Percentiles rank a stretch among this genome's conserved stretches.
Evolutionary conservation across 2,113 vertebrate species (phyloP).

Genomic region (Gallinago paraguaiae): DNA sequence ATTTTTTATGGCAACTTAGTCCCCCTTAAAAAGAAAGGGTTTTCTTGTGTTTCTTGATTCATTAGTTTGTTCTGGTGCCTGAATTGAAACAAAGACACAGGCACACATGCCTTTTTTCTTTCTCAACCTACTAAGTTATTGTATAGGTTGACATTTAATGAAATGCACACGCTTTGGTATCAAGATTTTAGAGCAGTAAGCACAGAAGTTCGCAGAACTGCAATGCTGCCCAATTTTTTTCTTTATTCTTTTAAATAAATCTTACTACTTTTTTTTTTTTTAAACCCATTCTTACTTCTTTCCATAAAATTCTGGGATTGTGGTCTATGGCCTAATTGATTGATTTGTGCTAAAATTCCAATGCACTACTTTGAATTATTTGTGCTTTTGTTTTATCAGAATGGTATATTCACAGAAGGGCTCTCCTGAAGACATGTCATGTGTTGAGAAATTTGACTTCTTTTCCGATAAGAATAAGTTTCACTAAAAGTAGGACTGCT

Average conservation of each 20-base stretch:
- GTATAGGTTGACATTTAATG: background rate
- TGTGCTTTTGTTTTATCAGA: background rate
- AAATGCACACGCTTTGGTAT: background rate
- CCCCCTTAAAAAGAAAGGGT: background rate
- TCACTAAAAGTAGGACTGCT: background rate
- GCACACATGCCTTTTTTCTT: fast-evolving
- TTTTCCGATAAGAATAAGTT: background rate
- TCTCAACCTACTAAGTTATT: background rate
- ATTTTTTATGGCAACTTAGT: background rate
- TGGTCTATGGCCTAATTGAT: background rate
- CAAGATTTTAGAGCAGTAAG: background rate
- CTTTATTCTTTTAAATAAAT: background rate
- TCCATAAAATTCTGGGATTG: background rate
- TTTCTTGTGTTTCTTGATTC: background rate
- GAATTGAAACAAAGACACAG: background rate
- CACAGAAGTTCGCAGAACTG: background rate
- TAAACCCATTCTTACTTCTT: background rate
- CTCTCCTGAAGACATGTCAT: background rate
- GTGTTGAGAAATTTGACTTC: background rate
- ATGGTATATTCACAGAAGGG: background rate
- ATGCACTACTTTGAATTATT: background rate
- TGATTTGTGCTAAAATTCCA: background rate
- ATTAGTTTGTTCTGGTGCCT: background rate
- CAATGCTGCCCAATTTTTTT: background rate
- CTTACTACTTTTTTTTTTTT: background rate